phyloP scores from a whole-genome alignment of 2,113 vertebrate genomes.

The Myotis davidii region DNA sequence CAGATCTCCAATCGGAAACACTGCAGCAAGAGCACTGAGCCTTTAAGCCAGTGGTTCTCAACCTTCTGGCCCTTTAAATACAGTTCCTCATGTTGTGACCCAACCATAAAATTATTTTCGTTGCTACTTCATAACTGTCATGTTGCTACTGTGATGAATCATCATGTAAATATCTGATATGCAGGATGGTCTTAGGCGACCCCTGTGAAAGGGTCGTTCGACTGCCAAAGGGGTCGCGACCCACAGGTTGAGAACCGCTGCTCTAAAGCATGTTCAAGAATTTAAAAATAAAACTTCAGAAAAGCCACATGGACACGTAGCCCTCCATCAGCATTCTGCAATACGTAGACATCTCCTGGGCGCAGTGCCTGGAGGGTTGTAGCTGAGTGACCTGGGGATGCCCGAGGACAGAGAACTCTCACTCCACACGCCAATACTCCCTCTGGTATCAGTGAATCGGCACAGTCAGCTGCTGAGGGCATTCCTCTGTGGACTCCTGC shows the following conservation, averaged over 20 bases:
- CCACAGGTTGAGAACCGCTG: too few relatives aligned
- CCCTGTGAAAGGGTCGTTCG: too few relatives aligned
- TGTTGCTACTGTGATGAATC: too few relatives aligned
- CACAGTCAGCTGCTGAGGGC: not conserved
- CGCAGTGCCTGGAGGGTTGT: not conserved
- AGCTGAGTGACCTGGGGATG: not conserved
- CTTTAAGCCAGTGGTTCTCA: too few relatives aligned
- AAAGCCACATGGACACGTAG: not conserved
- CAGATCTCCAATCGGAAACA: not conserved
- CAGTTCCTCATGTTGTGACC: too few relatives aligned
- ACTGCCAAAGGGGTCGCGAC: too few relatives aligned
- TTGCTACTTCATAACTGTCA: too few relatives aligned
- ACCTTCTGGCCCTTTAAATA: too few relatives aligned
- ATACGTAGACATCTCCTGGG: not conserved
- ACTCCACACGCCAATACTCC: not conserved
- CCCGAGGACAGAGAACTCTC: not conserved
- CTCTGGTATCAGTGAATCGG: not conserved
- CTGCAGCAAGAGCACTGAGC: too few relatives aligned
- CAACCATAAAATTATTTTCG: too few relatives aligned
- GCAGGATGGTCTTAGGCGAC: too few relatives aligned
- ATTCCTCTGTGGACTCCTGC: not conserved
- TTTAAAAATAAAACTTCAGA: conserved; percentile 7
- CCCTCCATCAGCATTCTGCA: not conserved
- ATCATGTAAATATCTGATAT: too few relatives aligned
- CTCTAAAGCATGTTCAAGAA: conserved; percentile 57